These are phyloP conservation scores for Timandra comae DNA, from an alignment of 2,888 invertebrate genomes.

Conservation along the genomic window DNA sequence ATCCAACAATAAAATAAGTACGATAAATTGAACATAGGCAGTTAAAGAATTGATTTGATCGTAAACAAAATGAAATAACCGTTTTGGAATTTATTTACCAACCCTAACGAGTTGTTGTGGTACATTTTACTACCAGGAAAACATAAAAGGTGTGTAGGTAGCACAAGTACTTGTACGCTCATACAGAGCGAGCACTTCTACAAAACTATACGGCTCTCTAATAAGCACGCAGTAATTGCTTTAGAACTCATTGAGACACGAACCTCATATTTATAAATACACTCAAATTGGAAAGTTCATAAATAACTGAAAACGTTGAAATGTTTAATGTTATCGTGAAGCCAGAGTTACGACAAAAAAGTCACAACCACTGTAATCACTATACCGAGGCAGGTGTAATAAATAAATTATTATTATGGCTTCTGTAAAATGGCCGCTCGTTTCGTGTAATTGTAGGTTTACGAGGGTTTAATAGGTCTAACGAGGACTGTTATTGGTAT, in stretches of 20 bases:
- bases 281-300: no score
- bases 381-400: slow-evolving; percentile 38
- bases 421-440: slow-evolving; percentile 27
- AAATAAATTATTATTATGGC: slow-evolving; percentile 42
- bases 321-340: slow-evolving; percentile 31
- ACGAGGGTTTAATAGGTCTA: slow-evolving; percentile 22
- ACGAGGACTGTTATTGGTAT: slow-evolving; percentile 15
- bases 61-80: slow-evolving; percentile 34
- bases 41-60: slow-evolving; percentile 35
- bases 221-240: slow-evolving; percentile 51
- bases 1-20: slow-evolving; percentile 27
- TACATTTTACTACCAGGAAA: slow-evolving; percentile 35
- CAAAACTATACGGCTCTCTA: slow-evolving; percentile 47
- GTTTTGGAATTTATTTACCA: slow-evolving; percentile 35
- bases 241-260: no score
- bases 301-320: slow-evolving; percentile 29
- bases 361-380: slow-evolving; percentile 29
- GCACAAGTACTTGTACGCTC: slow-evolving; percentile 23
- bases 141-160: slow-evolving; percentile 36
- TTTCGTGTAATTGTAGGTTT: slow-evolving; percentile 29
- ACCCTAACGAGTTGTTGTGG: slow-evolving; percentile 30
- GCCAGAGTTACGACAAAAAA: slow-evolving; percentile 34
- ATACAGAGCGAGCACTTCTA: no score
- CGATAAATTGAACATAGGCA: slow-evolving; percentile 31
- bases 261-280: no score